phyloP scores from a whole-genome alignment of 2,113 vertebrate species.

The Arvicanthis niloticus region DNA sequence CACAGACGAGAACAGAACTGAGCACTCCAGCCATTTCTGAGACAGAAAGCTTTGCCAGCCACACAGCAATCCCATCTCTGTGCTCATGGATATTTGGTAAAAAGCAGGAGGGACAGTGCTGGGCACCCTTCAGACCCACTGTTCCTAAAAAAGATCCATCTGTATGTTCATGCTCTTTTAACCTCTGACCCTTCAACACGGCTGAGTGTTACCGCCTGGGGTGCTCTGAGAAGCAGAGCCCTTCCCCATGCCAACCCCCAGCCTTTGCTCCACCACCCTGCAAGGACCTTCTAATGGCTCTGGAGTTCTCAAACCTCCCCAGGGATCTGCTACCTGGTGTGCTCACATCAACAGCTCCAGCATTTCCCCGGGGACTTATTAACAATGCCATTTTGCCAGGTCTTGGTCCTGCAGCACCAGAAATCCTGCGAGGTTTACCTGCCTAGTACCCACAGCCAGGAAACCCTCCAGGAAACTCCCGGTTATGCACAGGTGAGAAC shows the following conservation, averaged over 20 bases:
- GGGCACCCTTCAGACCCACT: neutral
- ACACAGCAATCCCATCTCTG: neutral
- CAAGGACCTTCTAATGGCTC: neutral
- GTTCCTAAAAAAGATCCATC: constrained; percentile 48
- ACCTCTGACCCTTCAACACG: neutral
- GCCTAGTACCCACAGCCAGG: neutral
- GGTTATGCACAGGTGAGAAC: accelerated
- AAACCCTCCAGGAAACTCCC: neutral
- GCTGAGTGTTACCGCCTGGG: neutral
- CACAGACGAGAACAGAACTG: neutral
- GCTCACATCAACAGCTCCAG: neutral
- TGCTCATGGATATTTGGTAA: neutral
- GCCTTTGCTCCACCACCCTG: neutral
- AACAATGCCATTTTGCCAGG: neutral
- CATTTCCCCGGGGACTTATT: too few relatives aligned
- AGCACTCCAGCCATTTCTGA: neutral
- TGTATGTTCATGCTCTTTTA: neutral
- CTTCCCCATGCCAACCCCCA: neutral
- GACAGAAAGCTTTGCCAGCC: neutral
- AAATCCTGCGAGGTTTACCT: neutral
- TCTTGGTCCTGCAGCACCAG: neutral
- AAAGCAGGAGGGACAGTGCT: accelerated
- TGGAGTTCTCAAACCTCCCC: neutral
- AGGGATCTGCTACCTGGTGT: too few relatives aligned
- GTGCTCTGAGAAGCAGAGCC: neutral